Percentiles rank a stretch among this genome's conserved stretches.
Conservation (phyloP, 2,113 vertebrate species). For the Lota lota region DNA sequence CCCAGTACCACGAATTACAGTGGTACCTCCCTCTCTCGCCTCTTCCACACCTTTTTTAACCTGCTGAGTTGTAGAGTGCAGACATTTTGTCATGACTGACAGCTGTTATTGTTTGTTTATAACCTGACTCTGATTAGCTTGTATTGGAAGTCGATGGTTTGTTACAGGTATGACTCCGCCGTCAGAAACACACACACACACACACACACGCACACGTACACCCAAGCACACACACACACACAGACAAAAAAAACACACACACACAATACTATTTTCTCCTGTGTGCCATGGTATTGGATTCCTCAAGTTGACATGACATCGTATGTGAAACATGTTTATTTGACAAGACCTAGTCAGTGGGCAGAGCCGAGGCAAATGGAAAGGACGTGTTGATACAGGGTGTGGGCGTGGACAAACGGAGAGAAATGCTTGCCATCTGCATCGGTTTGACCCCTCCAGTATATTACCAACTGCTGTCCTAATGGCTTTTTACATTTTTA, state of each 20-base stretch:
- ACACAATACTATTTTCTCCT: too few species aligned
- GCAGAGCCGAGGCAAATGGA: slow-evolving; percentile 4
- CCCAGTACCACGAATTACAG: neutral
- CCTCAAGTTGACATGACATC: too few species aligned
- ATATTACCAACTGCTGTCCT: slow-evolving; percentile 64
- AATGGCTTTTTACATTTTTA: slow-evolving; percentile 75
- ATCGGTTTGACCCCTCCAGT: slow-evolving; percentile 37
- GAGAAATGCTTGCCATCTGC: slow-evolving; percentile 40
- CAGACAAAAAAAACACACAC: too few species aligned
- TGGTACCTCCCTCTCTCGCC: too few species aligned
- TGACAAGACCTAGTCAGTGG: slow-evolving; percentile 2
- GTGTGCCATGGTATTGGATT: too few species aligned
- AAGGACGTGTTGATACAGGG: slow-evolving; percentile 13
- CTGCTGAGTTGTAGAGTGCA: neutral
- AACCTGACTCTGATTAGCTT: neutral
- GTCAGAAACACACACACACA: neutral
- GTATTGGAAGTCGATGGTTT: too few species aligned
- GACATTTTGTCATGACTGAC: slow-evolving; percentile 8
- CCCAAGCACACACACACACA: too few species aligned
- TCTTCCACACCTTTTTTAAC: neutral
- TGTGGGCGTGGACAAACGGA: slow-evolving; percentile 5
- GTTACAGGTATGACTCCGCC: neutral
- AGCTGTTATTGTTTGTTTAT: slow-evolving; percentile 13
- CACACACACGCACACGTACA: too few species aligned
- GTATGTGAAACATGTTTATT: too few species aligned